Base-by-base conservation (phyloP, 2,797 vertebrate genomes). In the Cygnus olor region DNA sequence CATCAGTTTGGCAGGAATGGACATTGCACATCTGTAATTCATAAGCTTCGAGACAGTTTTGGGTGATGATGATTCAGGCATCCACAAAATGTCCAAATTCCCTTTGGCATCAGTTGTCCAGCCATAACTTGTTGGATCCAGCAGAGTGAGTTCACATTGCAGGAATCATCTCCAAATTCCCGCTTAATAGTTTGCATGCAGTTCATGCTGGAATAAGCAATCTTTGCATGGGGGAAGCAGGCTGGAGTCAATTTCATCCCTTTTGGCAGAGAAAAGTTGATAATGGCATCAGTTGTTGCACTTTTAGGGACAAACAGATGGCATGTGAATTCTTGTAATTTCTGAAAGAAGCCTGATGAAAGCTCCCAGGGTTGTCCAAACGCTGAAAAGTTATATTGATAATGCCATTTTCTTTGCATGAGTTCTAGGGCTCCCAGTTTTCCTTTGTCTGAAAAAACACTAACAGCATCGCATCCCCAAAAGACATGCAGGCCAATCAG, bases 241-340 rank as follows among this genome's bases (percentile, higher is more conserved):
- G 69, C 85, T 95, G 94, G 94, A 94, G 95, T 95, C 27, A 0
- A 95, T 97, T 96, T 94, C 93, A 95, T 92, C 93, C 93, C 82
- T 95, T 91, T 97, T 95, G 95, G 89, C 94, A 89, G 66, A 65
- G 84, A 80, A 78, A 85, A 80, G 79, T 92, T 93, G 92, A 92
- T 96, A 96, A 95, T 93, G 89, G 94, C 93, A 96, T 92, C 93
- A 80, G 92, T 96, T 83, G 92, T 94, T 97, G 94, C 89, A 92
- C 94, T 95, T 95, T 97, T 97, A 95, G 94, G 94, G 94, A 88
- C 96, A 97, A 97, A 91, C 94, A 97, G 95, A 96, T 97, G 95
- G 93, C 93, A 95, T 91, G 89, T 90, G 93, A 95, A 95, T 96
- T 95, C 93, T 92, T 95, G 72, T 80, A 85, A 93, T 95, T 94